Conservation (phyloP, 2,113 vertebrate genomes). For the Etia nguti region DNA sequence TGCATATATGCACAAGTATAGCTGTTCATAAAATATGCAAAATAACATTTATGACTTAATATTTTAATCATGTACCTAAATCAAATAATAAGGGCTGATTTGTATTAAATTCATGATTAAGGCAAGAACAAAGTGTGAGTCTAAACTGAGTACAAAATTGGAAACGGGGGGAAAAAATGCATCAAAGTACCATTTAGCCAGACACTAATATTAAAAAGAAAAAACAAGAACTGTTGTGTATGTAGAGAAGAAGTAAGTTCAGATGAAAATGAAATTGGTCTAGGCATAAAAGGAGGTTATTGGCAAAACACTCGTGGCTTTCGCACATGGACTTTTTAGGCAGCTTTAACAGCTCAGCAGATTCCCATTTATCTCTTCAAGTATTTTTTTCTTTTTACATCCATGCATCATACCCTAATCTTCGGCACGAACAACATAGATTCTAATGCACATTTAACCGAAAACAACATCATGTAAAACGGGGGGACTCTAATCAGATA, state of each 20-base stretch:
- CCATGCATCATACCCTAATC: not conserved
- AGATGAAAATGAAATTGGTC: not conserved
- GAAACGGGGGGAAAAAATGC: fast-evolving
- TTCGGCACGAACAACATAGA: not conserved
- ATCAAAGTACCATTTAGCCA: not conserved
- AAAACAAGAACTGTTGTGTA: not conserved
- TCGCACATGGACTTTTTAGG: not conserved
- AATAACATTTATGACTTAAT: not conserved
- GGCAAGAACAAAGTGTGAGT: not conserved
- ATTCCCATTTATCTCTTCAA: not conserved
- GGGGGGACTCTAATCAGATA: not conserved
- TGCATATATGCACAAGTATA: not conserved
- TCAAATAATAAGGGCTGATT: not conserved
- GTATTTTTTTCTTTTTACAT: not conserved
- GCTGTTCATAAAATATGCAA: not conserved
- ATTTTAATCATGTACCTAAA: not conserved
- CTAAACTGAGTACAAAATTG: not conserved
- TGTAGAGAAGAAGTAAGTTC: not conserved
- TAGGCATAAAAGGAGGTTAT: not conserved
- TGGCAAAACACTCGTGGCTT: not conserved
- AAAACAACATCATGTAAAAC: not conserved
- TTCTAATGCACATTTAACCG: not conserved
- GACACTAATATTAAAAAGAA: not conserved
- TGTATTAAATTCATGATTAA: not conserved
- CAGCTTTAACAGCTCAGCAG: not conserved